Percentiles rank a stretch among this genome's conserved stretches.
Conservation (phyloP, 2,797 vertebrate genomes). For the Pipistrellus pygmaeus region DNA sequence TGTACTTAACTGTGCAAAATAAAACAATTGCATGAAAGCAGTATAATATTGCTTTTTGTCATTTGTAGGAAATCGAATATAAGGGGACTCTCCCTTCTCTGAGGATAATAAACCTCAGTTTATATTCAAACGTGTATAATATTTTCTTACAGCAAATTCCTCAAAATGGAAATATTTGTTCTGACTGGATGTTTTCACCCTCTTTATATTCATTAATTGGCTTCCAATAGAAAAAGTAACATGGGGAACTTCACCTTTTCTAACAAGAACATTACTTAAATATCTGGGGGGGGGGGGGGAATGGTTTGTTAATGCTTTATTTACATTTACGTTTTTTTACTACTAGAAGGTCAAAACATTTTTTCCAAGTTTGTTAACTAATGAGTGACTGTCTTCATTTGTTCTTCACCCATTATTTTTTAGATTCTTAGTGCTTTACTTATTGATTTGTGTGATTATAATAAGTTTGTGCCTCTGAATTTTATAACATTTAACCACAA, state of each 20-base stretch:
- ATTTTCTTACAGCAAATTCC: constrained; percentile 39
- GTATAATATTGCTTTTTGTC: not conserved
- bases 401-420: not conserved
- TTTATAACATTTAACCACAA: constrained; percentile 63
- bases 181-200: not conserved
- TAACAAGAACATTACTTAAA: constrained; percentile 12
- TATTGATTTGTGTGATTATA: not conserved
- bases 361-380: constrained; percentile 28
- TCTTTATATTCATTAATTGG: constrained; percentile 11
- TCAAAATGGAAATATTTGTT: constrained; percentile 40
- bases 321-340: not conserved
- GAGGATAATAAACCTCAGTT: constrained; percentile 29
- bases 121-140: not conserved
- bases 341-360: not conserved
- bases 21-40: constrained; percentile 15
- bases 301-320: not conserved
- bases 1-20: constrained; percentile 18
- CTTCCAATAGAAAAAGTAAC: constrained; percentile 46
- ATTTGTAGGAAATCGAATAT: constrained; percentile 48
- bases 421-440: constrained; percentile 2
- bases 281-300: not conserved
- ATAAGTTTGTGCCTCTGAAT: constrained; percentile 35
- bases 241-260: not conserved
- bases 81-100: not conserved
- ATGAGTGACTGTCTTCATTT: not conserved